A percentile compares a stretch with the other conserved stretches of the same genome.
phyloP scores from a whole-genome alignment of 1,140 invertebrate species.

The Drosophila guanche region DNA sequence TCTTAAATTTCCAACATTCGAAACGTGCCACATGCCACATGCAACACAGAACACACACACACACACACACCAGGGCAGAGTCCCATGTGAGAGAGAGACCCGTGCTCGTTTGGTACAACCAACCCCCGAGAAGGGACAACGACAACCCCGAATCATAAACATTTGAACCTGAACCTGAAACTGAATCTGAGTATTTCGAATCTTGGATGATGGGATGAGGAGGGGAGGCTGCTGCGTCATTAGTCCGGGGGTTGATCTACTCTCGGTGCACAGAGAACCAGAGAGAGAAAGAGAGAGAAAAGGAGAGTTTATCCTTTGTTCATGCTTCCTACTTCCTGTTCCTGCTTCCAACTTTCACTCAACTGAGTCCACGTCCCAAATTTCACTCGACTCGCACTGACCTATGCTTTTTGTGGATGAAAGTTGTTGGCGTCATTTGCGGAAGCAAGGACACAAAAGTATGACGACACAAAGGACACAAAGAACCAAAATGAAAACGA shows the following conservation, averaged over 20 bases:
- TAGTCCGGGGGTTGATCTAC: slow-evolving; percentile 45
- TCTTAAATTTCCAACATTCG: slow-evolving; percentile 58
- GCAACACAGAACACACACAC: slow-evolving; percentile 10
- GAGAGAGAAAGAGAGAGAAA: background rate
- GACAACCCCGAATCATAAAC: slow-evolving; percentile 30
- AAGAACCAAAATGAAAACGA: slow-evolving; percentile 28
- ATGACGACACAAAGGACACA: slow-evolving; percentile 60
- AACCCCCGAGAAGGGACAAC: slow-evolving; percentile 48
- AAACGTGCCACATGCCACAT: slow-evolving; percentile 61
- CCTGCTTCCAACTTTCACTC: slow-evolving; percentile 17
- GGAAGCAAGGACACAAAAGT: slow-evolving; percentile 35
- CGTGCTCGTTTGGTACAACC: slow-evolving; percentile 50
- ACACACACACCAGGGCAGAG: slow-evolving; percentile 17
- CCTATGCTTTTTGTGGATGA: slow-evolving; percentile 22
- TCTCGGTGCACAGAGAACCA: slow-evolving; percentile 37
- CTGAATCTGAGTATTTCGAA: slow-evolving; percentile 11
- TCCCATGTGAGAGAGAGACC: slow-evolving; percentile 4
- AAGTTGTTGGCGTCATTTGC: slow-evolving; percentile 47
- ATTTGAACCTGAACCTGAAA: slow-evolving; percentile 10
- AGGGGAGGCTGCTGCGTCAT: slow-evolving; percentile 60
- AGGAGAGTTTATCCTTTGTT: slow-evolving; percentile 39
- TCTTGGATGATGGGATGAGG: too few relatives aligned
- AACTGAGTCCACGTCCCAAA: slow-evolving; percentile 4
- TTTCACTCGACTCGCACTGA: slow-evolving; percentile 28
- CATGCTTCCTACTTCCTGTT: slow-evolving; percentile 11